These are phyloP conservation scores for Epirrita christyi DNA, from an alignment of 2,888 invertebrate genomes.

Conservation along the genomic window DNA sequence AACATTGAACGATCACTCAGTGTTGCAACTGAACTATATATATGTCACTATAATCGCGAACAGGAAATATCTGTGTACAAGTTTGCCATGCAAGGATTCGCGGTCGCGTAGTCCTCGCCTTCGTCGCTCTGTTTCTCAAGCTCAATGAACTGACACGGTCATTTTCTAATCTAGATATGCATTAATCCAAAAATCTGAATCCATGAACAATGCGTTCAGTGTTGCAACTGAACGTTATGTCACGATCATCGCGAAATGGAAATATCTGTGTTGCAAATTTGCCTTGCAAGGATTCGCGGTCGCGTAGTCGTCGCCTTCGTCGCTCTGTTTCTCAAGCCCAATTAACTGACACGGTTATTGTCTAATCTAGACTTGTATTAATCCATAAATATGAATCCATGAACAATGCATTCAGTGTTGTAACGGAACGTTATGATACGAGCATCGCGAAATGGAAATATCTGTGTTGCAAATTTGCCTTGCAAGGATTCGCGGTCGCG, in stretches of 20 bases:
- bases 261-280: neutral
- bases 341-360: neutral
- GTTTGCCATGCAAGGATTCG: constrained; percentile 55
- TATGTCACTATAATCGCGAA: constrained; percentile 38
- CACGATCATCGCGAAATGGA: neutral
- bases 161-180: no score
- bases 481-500: constrained; percentile 56
- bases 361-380: neutral
- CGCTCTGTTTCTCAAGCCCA: constrained; percentile 29
- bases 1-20: no score
- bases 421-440: constrained; percentile 47
- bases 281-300: neutral
- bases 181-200: neutral
- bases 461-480: constrained; percentile 51
- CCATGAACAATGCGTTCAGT: neutral
- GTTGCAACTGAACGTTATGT: neutral
- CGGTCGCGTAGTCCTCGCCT: constrained; percentile 43
- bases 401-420: constrained; percentile 33
- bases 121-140: constrained; percentile 44
- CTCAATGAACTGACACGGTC: constrained; percentile 38
- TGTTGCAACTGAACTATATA: constrained; percentile 44
- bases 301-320: neutral
- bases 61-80: constrained; percentile 48
- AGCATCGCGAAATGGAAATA: constrained; percentile 11
- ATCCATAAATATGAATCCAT: constrained; percentile 3